Evolutionary conservation across 2,113 vertebrate genomes (phyloP), one percentile per base, ranked within the genome.

Genomic region (Austrofundulus limnaeus): DNA sequence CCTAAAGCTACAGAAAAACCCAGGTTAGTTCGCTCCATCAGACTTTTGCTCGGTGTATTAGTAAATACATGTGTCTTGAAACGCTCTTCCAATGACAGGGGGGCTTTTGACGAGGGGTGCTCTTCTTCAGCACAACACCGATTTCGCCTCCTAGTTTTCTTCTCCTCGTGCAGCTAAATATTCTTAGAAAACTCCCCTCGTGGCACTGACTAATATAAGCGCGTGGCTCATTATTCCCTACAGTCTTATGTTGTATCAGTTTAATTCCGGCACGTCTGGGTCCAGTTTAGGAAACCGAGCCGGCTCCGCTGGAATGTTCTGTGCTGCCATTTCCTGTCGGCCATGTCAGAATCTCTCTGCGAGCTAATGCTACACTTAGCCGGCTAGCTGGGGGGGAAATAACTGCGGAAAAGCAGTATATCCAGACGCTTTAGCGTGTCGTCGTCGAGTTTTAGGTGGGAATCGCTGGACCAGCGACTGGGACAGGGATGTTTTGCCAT

Each of bases 301-400:
- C 90, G 89, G 90, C 85, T 90, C 85, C 87, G 50, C 87, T 90
- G 89, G 90, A 91, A 92, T 90, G 85, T 88, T 87, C 87, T 61
- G 63, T 60, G 78, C 82, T 84, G 81, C 81, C 78, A 54, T 86
- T 90, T 91, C 86, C 87, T 83, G 85, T 90, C 88, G 84, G 88
- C 89, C 89, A 89, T 91, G 84, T 91, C 88, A 85, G 74, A 87
- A 67, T 70, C 64, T 58, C 42, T 59, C 61, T 47, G 67, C 54
- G 48, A 66, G 83, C 75, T 80, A 82, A 75, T 43, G 82, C 78
- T 70, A 59, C 11, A 57, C 5, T 58, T 55, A 23, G 19, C 64
- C 8, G 34, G 59, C 45, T 53, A 59, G n/a, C 46, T 49, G 14
- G 17, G n/a, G n/a, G n/a, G n/a, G n/a, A n/a, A 15, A 11, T 9